phyloP scores from a whole-genome alignment of 2,797 vertebrate species.

The Gymnocypris eckloni region DNA sequence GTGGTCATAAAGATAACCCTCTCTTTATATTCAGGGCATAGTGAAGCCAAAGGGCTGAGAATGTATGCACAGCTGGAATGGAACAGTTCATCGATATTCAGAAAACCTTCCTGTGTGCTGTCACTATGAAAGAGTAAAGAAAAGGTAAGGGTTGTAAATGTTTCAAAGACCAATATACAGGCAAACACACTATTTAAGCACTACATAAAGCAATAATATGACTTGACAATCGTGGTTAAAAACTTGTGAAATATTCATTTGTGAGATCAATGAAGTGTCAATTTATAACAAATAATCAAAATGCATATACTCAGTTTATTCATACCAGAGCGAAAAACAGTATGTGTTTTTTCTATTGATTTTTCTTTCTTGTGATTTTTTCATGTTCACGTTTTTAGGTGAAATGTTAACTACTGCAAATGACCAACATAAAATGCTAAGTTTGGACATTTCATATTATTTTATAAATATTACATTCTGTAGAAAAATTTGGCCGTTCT shows the following conservation, averaged over 20 bases:
- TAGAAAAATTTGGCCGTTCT: neutral
- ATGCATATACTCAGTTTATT: neutral
- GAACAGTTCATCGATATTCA: neutral
- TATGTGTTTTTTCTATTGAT: neutral
- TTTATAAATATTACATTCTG: neutral
- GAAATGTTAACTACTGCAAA: neutral
- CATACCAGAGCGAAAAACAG: neutral
- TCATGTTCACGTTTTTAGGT: neutral
- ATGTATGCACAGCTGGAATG: neutral
- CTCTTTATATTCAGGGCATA: neutral
- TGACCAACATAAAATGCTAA: neutral
- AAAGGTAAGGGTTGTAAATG: neutral
- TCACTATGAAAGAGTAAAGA: neutral
- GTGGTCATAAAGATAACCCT: neutral
- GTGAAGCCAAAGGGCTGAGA: neutral
- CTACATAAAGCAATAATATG: neutral
- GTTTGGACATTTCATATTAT: neutral
- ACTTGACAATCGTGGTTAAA: neutral
- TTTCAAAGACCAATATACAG: neutral
- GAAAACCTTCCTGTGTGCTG: slow-evolving; percentile 12
- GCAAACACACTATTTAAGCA: neutral
- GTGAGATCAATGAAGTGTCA: neutral
- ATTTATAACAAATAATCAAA: neutral
- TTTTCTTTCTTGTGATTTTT: neutral
- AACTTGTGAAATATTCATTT: neutral